Evolutionary conservation across 35 echinoderm and acorn worm species (phyloP).

Genomic region (Amphiura filiformis): DNA sequence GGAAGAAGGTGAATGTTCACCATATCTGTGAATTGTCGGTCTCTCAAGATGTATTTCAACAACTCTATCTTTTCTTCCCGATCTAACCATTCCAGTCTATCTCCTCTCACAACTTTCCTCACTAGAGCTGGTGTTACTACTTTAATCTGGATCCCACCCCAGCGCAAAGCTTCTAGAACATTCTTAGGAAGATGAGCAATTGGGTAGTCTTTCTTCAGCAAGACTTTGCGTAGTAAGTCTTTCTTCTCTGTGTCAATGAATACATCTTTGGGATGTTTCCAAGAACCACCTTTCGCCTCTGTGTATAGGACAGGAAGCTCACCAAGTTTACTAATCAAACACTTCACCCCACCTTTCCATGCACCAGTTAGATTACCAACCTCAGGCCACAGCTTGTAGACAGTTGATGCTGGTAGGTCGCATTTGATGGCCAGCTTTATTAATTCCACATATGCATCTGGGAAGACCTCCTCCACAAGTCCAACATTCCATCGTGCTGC

Average conservation of each 20-base stretch:
- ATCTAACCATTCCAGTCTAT: slow-evolving; percentile 5
- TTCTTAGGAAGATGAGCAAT: slow-evolving; percentile 12
- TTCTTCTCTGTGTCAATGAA: slow-evolving; percentile 26
- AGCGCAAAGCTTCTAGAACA: slow-evolving; percentile 14
- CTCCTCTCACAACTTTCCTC: slow-evolving; percentile 7
- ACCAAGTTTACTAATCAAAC: neutral
- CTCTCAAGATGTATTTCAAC: slow-evolving; percentile 38
- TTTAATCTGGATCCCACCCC: neutral
- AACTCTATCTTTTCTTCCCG: slow-evolving; percentile 36
- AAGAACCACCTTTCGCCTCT: neutral
- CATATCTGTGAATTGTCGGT: neutral
- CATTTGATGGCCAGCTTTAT: slow-evolving; percentile 32
- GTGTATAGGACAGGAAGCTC: neutral
- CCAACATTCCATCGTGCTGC: slow-evolving; percentile 68
- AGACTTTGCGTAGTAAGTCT: slow-evolving; percentile 9
- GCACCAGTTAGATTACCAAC: neutral
- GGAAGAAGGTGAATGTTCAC: slow-evolving; percentile 38
- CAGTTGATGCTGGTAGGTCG: neutral
- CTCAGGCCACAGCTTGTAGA: slow-evolving; percentile 73
- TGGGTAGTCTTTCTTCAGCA: neutral
- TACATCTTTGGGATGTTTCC: slow-evolving; percentile 35
- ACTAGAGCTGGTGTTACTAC: slow-evolving; percentile 34
- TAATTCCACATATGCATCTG: slow-evolving; percentile 42
- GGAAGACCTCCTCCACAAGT: slow-evolving; percentile 64
- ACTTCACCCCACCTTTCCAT: slow-evolving; percentile 45